Conservation (phyloP, 2,888 invertebrate genomes). For the Macaria notata region DNA sequence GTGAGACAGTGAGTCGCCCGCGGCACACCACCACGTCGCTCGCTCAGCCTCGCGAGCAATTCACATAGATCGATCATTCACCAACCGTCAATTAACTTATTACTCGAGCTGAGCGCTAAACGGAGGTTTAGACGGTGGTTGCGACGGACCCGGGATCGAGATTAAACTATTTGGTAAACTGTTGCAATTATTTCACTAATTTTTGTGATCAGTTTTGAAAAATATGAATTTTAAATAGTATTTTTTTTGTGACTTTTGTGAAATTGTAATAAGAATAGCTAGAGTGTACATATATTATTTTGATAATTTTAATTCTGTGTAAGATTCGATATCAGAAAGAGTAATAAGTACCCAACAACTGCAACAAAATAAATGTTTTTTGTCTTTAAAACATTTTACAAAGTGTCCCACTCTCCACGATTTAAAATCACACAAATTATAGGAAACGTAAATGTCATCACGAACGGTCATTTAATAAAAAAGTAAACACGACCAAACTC, state of each 20-base stretch:
- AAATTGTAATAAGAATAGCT: too few species aligned
- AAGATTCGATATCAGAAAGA: too few species aligned
- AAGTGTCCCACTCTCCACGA: background rate
- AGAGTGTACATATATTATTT: too few species aligned
- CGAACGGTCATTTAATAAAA: conserved; percentile 29
- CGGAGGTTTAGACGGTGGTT: conserved; percentile 30
- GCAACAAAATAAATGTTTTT: too few species aligned
- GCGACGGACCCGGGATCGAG: conserved; percentile 11
- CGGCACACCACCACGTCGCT: conserved; percentile 62
- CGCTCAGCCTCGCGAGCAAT: conserved; percentile 46
- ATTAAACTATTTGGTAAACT: too few species aligned
- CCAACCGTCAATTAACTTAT: conserved; percentile 70
- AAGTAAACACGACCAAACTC: conserved; percentile 36
- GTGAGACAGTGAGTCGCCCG: conserved; percentile 73
- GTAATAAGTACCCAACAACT: too few species aligned
- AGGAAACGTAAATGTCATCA: conserved; percentile 24
- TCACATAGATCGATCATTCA: conserved; percentile 65
- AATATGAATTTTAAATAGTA: too few species aligned
- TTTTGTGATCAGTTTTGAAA: too few species aligned
- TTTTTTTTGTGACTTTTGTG: too few species aligned
- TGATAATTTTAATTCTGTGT: too few species aligned
- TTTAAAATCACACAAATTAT: conserved; percentile 28
- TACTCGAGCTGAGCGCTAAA: conserved; percentile 60
- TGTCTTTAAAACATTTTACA: too few species aligned
- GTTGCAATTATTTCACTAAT: too few species aligned